phyloP scores from a whole-genome alignment of 1,140 invertebrate genomes.

The Euwallacea fornicatus region DNA sequence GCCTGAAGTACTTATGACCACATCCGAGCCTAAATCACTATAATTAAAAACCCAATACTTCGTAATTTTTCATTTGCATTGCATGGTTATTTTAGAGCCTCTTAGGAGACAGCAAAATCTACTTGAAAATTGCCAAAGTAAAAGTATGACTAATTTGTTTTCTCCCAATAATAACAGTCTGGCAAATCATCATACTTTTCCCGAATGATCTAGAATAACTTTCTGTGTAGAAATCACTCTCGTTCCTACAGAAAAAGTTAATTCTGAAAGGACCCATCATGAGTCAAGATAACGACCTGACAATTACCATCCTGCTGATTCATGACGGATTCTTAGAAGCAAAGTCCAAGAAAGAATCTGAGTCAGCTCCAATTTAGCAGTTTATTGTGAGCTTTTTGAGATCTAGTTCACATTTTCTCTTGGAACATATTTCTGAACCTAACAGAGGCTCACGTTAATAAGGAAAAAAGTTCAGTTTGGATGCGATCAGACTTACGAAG shows the following conservation, averaged over 20 bases:
- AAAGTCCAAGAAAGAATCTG: background rate
- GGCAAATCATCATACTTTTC: background rate
- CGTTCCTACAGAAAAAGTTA: slow-evolving; percentile 31
- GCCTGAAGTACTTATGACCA: slow-evolving; percentile 9
- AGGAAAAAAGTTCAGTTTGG: slow-evolving; percentile 7
- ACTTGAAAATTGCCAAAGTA: background rate
- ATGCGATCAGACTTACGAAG: slow-evolving; percentile 10
- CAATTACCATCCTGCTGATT: slow-evolving; percentile 43
- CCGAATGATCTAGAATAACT: background rate
- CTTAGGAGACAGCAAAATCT: background rate
- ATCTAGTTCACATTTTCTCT: no score
- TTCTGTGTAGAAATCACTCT: no score
- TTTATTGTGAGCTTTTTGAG: slow-evolving; percentile 1
- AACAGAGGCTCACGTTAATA: background rate
- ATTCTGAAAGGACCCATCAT: slow-evolving; percentile 37
- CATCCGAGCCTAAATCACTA: slow-evolving; percentile 9
- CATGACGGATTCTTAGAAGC: slow-evolving; percentile 7
- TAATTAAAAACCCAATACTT: no score
- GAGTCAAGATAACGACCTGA: slow-evolving; percentile 53
- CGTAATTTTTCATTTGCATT: no score
- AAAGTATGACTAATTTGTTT: background rate
- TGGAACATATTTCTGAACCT: no score
- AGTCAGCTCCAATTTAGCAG: slow-evolving; percentile 8
- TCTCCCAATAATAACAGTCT: no score
- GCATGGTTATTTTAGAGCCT: no score